Evolutionary conservation across 2,888 invertebrate species (phyloP), one percentile per base, ranked within the genome.

Genomic region (Epinotia brunnichana): DNA sequence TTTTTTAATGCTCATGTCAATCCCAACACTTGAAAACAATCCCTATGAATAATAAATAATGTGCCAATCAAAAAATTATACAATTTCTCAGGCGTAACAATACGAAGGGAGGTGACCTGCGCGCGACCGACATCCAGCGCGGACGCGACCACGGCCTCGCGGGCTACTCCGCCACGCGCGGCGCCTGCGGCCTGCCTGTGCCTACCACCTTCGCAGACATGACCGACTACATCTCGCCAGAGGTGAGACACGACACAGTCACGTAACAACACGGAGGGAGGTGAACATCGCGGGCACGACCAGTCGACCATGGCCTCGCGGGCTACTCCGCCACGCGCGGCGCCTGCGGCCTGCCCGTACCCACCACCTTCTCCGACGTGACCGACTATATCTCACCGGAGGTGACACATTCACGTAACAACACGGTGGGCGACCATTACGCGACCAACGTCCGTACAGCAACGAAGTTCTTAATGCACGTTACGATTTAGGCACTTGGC

Each of bases 251-350:
- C 41, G 5, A 15, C 44, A 3, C 44, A 44, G 15, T 44, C 1
- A 44, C 3, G 54, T 54, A 95, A 95, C 75, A 95, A 94, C 82
- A 95, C 95, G 2, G 96, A 98, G 77, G 98, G 98, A 0, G 91
- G 94, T 11, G 98, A 98, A 98, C 82, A 95, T 98, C 94, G 98
- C 76, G 96, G 97, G 77, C 94, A 98, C 63, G 98, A 98, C 86
- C 98, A 98, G 94, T 98, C 63, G 98, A 98, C 86, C 98, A 98
- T 82, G 98, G 97, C 13, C 90, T 98, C 44, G 96, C 96, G 4
- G 95, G 95, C 0, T 98, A 98, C 87, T 95, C 96, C 74, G 95
- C 95, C 72, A 96, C 96, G 81, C 94, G 99, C 70, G 95, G 95
- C 11, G 96, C 95, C 76, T 97, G 97, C 81, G 96, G 96, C 0